These are phyloP conservation scores for Drosophila willistoni DNA, from an alignment of 1,140 invertebrate genomes.

Conservation along the genomic window DNA sequence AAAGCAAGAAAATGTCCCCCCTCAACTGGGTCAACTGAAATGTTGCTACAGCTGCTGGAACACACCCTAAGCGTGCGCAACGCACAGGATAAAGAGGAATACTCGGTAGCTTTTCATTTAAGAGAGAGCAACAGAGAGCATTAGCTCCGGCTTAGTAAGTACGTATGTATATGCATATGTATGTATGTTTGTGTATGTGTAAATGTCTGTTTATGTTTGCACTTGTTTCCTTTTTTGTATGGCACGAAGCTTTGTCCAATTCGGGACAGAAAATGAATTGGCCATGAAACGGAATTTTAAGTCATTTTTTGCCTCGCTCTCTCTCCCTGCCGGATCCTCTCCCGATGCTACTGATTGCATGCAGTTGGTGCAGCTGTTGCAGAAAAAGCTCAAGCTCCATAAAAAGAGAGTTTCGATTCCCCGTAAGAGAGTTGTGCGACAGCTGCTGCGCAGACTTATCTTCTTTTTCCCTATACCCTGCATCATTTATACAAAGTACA, in stretches of 20 bases:
- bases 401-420: constrained; percentile 11
- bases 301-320: neutral
- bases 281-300: constrained; percentile 17
- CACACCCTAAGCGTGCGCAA: constrained; percentile 13
- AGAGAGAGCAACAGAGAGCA: neutral
- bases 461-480: constrained; percentile 10
- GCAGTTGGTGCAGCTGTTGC: constrained; percentile 22
- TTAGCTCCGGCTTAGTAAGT: neutral
- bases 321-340: neutral
- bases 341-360: neutral
- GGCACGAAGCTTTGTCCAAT: constrained; percentile 3
- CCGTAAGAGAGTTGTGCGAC: constrained; percentile 15
- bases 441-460: constrained; percentile 49
- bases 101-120: neutral
- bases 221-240: constrained; percentile 2
- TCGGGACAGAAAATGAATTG: constrained; percentile 27
- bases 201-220: neutral
- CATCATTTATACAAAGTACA: neutral
- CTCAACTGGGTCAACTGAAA: constrained; percentile 3
- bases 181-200: neutral
- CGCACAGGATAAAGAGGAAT: constrained; percentile 1
- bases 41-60: constrained; percentile 11
- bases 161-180: too few species aligned
- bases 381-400: constrained; percentile 51
- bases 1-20: constrained; percentile 2